These are phyloP conservation scores for Mirounga angustirostris DNA, from an alignment of 2,113 vertebrate species.

Conservation along the genomic window DNA sequence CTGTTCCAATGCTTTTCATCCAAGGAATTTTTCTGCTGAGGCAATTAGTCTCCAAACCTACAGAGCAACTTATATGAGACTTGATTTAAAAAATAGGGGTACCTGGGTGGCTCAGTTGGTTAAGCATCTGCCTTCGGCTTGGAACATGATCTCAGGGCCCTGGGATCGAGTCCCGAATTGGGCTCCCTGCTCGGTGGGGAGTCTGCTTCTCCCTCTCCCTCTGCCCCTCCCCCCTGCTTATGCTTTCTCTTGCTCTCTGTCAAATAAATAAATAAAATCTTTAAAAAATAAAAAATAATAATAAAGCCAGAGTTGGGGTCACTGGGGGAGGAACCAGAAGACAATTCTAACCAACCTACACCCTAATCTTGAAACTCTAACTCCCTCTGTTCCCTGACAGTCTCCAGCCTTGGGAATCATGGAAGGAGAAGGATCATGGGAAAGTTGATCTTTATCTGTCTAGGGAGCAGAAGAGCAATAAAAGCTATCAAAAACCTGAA, in stretches of 20 bases:
- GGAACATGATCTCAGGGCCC: not conserved
- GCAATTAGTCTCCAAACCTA: not conserved
- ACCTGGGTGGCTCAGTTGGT: not conserved
- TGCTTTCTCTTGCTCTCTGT: not conserved
- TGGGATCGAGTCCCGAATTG: not conserved
- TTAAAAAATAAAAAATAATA: not conserved
- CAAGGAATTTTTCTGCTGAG: not conserved
- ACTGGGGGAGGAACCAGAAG: not conserved
- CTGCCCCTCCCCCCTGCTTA: not conserved
- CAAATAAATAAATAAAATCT: not conserved
- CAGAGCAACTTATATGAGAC: not conserved
- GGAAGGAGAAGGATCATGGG: not conserved
- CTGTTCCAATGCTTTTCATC: not conserved
- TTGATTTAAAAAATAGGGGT: not conserved
- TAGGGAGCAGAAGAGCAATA: not conserved
- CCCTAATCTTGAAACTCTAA: not conserved
- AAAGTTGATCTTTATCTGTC: not conserved
- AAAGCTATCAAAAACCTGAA: not conserved
- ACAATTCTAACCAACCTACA: not conserved
- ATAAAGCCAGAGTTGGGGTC: not conserved
- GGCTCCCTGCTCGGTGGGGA: not conserved
- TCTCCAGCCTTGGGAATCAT: not conserved
- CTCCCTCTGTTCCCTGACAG: not conserved
- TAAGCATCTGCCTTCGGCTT: not conserved
- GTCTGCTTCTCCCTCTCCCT: not conserved